Evolutionary conservation across 2,888 invertebrate genomes (phyloP), one percentile per base, ranked within the genome.

Genomic region (Ectropis crepuscularia): DNA sequence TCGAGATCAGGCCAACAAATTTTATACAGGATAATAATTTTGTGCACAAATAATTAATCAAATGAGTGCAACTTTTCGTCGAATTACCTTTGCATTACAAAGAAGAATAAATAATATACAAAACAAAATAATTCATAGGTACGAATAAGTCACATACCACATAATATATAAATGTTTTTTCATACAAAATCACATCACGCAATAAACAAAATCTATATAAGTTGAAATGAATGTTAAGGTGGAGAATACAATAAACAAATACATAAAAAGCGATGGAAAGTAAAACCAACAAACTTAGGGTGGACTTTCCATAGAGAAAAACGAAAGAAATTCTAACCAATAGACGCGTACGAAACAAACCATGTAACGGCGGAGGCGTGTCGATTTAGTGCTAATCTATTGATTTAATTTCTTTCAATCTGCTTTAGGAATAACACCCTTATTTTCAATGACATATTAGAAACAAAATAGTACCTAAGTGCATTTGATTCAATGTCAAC

Each of bases 401-500:
- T 12, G 38, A 7, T 37, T 7, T 11, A 5, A 36, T 9, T 6
- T 50, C 39, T 5, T n/a, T 6, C 11, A 6, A 39, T 50, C 38
- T 8, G 41, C 51, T 42, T 28, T 10, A 28, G 41, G 41, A 50
- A 12, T 41, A 9, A 28, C 51, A 28, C 41, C 51, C 16, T 51
- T 51, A 51, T 41, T 28, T 28, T 41, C 16, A 10, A 39, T 39
- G n/a, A 42, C 72, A 77, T 76, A 69, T 16, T 58, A 63, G 73
- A 73, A 76, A 74, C 63, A 77, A 78, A 79, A 78, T 63, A 82
- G 77, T 96, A 98, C 98, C 98, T 97, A 98, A 94, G 88, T 98
- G 97, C 88, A 96, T 94, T 92, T 96, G 96, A 94, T 96, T 96
- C 94, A 97, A 95, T 86, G 96, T 96, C 94, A 99, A 95, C 75